A percentile compares a stretch with the other conserved stretches of the same genome.
phyloP scores from a whole-genome alignment of 2,797 vertebrate species.

The Benthosema pterotum region DNA sequence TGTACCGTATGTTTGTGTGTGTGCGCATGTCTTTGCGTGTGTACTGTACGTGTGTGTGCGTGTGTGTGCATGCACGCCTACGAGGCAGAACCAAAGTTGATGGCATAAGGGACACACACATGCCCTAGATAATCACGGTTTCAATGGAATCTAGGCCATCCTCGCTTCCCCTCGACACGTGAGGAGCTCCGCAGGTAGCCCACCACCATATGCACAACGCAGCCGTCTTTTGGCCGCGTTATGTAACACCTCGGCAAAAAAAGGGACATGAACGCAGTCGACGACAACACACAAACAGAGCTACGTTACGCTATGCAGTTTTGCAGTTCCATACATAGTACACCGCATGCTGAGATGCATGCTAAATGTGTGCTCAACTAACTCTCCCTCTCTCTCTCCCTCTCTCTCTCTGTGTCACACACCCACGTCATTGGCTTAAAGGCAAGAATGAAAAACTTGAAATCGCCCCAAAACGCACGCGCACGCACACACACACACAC shows the following conservation, averaged over 20 bases:
- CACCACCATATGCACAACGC: conserved; percentile 24
- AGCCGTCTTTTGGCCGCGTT: too few species aligned
- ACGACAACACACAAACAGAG: conserved; percentile 16
- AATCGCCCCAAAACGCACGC: background rate
- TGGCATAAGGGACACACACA: conserved; percentile 68
- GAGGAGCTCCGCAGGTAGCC: conserved; percentile 70
- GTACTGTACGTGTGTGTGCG: background rate
- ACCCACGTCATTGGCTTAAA: background rate
- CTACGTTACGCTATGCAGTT: background rate
- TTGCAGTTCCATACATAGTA: background rate
- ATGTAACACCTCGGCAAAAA: background rate
- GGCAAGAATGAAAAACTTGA: too few species aligned
- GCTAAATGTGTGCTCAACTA: background rate
- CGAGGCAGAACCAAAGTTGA: conserved; percentile 56
- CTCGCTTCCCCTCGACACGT: conserved; percentile 68
- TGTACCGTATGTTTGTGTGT: background rate
- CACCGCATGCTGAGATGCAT: too few species aligned
- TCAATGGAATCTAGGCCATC: conserved; percentile 78
- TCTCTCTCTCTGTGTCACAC: background rate
- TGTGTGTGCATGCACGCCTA: conserved; percentile 47
- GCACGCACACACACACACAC: background rate
- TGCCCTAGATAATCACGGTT: conserved; percentile 75
- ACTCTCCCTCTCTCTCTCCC: background rate
- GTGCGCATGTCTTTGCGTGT: background rate
- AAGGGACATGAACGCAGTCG: conserved; percentile 14